Evolutionary conservation across 2,888 invertebrate species (phyloP), one percentile per base, ranked within the genome.

Genomic region (Mamestra brassicae): DNA sequence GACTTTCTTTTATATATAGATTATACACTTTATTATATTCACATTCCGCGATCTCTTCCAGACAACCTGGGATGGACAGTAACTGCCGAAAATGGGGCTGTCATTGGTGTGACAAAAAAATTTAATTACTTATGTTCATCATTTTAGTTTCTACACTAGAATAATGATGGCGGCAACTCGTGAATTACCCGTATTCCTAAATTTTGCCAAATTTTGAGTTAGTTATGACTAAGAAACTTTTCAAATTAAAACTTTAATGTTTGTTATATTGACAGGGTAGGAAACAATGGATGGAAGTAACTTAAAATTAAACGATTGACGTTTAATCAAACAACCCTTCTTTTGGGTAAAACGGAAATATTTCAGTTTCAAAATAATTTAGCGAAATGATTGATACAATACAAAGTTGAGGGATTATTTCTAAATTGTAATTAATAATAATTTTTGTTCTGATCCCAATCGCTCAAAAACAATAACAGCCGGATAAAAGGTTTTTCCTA

Each of bases 391-490:
- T 71, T 64, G n/a, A 71, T 58, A 60, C 34, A 42, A 47, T n/a
- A 50, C 34, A 11, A 74, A 66, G 66, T 65, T 57, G 60, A 54
- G 42, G 52, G 34, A 60, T 78, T 61, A 68, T 34, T 34, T 13
- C 36, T 38, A 10, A 57, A 69, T 66, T 62, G 26, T 78, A 74
- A 74, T 80, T 69, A 74, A 42, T 66, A 58, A 52, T 57, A 76
- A 76, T 81, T 57, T 68, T 52, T 57, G 38, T 47, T 13, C 36
- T 45, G 54, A 50, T 70, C 57, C 17, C 13, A 13, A 10, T 36
- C 36, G 34, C 26, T 52, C 10, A 13, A 47, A 50, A 47, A 57
- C 11, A 63, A 50, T 55, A 11, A 36, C 13, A 50, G 38, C 42
- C 8, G 38, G 13, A 50, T 58, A 54, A 67, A 66, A 45, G 55